Evolutionary conservation across 2,888 invertebrate genomes (phyloP), one percentile per base, ranked within the genome.

Genomic region (Eupithecia insigniata): DNA sequence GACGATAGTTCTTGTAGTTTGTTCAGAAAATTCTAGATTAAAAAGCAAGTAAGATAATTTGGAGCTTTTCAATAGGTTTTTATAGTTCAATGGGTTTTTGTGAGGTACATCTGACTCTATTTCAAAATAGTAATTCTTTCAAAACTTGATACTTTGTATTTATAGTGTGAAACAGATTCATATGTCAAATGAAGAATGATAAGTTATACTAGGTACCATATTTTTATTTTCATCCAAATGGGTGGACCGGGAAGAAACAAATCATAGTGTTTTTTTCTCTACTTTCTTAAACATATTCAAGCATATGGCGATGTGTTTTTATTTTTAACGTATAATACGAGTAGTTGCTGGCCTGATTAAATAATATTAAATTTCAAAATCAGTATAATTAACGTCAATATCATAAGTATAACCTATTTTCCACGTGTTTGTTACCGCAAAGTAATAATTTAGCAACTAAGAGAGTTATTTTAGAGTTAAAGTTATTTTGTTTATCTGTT

Each of bases 221-320:
- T 66, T 73, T 69, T 71, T 69, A 67, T 71, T 60, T 34, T 58
- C 71, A 62, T 61, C 71, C 66, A 67, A 36, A 74, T 34, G 67
- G 66, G 72, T 72, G 70, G 70, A 70, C 66, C 77, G 69, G 79
- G 80, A 80, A 77, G 75, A 73, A 71, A 78, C 76, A 80, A 80
- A 78, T 80, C 76, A 78, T 72, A 74, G 43, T 72, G 71, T 71
- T 73, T 70, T 76, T 77, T 75, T 55, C 71, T 36, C 71, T 34
- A 69, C 71, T 73, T 66, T 58, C 58, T 3, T 26, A 39, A 39
- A 14, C 14, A 22, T 61, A 32, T 61, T 34, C 26, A 62, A 34
- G 34, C 64, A 36, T 64, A 36, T 64, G 61, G 61, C 61, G 30
- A 12, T 62, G 18, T 3, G 30, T 8, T 30, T 8, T 60, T 28